Evolutionary conservation across 2,797 vertebrate species (phyloP).

Genomic region (Hyperoplus lanceolatus): DNA sequence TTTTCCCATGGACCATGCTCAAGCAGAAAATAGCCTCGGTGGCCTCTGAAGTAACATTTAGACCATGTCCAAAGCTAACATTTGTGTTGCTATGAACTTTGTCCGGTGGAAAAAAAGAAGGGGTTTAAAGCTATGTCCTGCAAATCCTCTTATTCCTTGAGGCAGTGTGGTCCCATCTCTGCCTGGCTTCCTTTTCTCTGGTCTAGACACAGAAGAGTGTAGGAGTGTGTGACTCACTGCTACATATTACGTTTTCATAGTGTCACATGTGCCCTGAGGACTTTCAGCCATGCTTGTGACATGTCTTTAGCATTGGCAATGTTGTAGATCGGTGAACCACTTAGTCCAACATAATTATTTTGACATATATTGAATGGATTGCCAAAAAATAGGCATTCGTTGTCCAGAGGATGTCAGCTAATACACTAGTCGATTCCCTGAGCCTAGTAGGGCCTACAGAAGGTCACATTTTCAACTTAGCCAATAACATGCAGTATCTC

Average conservation of each 20-base stretch:
- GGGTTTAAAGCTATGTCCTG: not conserved
- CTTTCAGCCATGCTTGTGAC: not conserved
- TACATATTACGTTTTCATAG: not conserved
- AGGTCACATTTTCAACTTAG: too few species aligned
- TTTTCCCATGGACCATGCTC: conserved; percentile 16
- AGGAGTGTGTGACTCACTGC: not conserved
- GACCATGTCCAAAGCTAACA: conserved; percentile 41
- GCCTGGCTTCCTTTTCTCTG: not conserved
- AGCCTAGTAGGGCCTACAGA: not conserved
- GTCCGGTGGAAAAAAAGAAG: conserved; percentile 12
- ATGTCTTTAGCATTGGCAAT: not conserved
- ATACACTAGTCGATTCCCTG: not conserved
- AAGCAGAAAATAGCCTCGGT: conserved; percentile 38
- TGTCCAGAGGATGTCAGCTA: not conserved
- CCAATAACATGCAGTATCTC: not conserved
- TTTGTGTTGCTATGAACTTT: conserved; percentile 25
- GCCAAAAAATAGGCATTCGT: not conserved
- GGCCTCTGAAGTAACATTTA: conserved; percentile 37
- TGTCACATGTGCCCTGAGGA: not conserved
- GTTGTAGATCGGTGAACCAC: not conserved
- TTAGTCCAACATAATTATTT: not conserved
- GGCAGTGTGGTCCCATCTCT: not conserved
- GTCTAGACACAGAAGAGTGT: not conserved
- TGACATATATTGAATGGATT: not conserved
- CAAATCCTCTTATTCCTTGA: conserved; percentile 20